These are phyloP conservation scores for Genyomyrus donnyi DNA, from an alignment of 2,113 vertebrate genomes.

Conservation along the genomic window DNA sequence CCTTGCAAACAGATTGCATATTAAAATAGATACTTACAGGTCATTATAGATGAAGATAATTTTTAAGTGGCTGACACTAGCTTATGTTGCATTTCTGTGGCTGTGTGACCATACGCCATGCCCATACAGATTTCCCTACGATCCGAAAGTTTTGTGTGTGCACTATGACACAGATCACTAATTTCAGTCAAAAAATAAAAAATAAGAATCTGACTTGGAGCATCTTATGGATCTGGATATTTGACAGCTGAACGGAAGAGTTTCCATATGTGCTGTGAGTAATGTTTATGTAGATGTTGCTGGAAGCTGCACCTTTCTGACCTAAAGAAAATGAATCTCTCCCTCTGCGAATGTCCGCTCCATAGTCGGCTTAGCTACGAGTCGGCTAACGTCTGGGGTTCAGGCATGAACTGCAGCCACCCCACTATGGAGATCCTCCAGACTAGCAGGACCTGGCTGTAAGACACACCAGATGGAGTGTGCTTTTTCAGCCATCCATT, in stretches of 20 bases:
- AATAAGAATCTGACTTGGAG: background rate
- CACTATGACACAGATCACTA: background rate
- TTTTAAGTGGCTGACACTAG: background rate
- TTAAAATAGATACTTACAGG: background rate
- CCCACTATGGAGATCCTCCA: background rate
- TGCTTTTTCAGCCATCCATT: background rate
- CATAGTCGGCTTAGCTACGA: background rate
- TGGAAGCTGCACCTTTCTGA: background rate
- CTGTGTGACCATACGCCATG: background rate
- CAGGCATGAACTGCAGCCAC: background rate
- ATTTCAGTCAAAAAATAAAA: background rate
- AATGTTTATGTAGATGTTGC: background rate
- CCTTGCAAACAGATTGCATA: background rate
- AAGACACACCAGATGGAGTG: background rate
- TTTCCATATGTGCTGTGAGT: background rate
- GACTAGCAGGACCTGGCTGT: background rate
- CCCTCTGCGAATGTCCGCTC: background rate
- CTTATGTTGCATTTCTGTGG: background rate
- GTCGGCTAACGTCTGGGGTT: background rate
- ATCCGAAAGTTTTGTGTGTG: background rate
- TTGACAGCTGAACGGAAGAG: background rate
- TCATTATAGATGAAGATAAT: background rate
- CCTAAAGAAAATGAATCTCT: background rate
- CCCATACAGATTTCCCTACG: background rate
- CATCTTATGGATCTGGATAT: background rate